Base-by-base conservation (phyloP, 2,797 vertebrate genomes). In the Dendrocincla fuliginosa region DNA sequence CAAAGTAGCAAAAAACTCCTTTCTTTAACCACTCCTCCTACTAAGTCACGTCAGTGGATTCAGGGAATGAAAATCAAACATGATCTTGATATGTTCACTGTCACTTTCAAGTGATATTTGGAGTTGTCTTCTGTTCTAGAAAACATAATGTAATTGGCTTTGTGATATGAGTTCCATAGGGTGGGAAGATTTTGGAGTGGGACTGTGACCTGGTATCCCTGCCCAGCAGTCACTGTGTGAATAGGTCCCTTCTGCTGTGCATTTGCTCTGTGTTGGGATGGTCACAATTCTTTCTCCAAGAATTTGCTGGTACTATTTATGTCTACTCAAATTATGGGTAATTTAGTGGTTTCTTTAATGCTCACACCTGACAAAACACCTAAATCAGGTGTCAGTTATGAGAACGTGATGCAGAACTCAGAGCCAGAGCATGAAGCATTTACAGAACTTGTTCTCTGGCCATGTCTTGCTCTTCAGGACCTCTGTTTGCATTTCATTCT, bases 61-160 rank as follows among this genome's bases (percentile, higher is more conserved):
- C n/a, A 49, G 56, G 65, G 64, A 69, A 33, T 28, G 22, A 28
- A 55, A 87, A 17, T 30, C 44, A 85, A 35, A 67, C 19, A 4
- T 30, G 53, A 15, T 81, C 41, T 39, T 39, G 6, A 35, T 35
- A 17, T 5, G 15, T 42, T 37, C 0, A 0, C 35, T 19, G 27
- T 37, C 57, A n/a, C 39, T 73, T 53, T 50, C 30, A 77, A 64
- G 35, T 33, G 76, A 65, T 33, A 65, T 65, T 53, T 76, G 39
- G 64, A 44, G 28, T 64, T 64, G n/a, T n/a, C 18, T 59, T 84
- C 59, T 57, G 18, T 61, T 79, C 46, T 57, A 50, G 79, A 50
- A 61, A 83, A 11, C 10, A 5, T 22, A 2, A 25, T 24, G 7
- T 30, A 11, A 17, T 37, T 42, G 20, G 30, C 13, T 65, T 59